phyloP scores from a whole-genome alignment of 2,888 invertebrate genomes.

The Deroplatys truncata region DNA sequence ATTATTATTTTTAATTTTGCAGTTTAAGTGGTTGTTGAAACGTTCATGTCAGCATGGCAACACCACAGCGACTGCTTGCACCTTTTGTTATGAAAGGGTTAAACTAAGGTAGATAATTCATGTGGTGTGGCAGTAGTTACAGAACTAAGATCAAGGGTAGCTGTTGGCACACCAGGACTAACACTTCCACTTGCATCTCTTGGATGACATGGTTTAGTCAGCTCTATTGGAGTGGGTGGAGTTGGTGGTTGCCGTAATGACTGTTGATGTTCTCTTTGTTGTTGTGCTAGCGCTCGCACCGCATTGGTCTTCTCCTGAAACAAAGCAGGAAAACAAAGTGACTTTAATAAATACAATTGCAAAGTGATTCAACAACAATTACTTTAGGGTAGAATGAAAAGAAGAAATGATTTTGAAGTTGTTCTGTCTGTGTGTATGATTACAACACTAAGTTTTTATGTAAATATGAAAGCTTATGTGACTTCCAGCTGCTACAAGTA shows the following conservation, averaged over 20 bases:
- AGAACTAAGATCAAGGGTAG: constrained; percentile 59
- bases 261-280: constrained; percentile 31
- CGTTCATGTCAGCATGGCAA: not conserved
- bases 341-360: too few species aligned
- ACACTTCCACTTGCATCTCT: constrained; percentile 58
- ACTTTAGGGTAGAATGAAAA: too few species aligned
- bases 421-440: too few species aligned
- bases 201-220: constrained; percentile 26
- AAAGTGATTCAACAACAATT: too few species aligned
- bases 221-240: constrained; percentile 25
- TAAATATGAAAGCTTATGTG: too few species aligned
- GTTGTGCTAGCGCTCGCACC: constrained; percentile 60
- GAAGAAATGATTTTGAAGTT: too few species aligned
- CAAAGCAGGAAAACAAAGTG: not conserved
- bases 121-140: constrained; percentile 62
- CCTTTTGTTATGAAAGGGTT: constrained; percentile 34
- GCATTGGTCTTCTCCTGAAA: constrained; percentile 73
- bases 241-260: constrained; percentile 21
- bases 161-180: constrained; percentile 60
- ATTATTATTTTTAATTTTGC: not conserved
- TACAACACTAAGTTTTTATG: too few species aligned
- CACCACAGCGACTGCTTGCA: not conserved
- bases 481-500: too few species aligned
- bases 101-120: constrained; percentile 67
- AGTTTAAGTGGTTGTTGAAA: not conserved